Percentiles rank a stretch among this genome's conserved stretches.
These are phyloP conservation scores for Platysternon megacephalum DNA, from an alignment of 2,113 vertebrate species.

Conservation along the genomic window DNA sequence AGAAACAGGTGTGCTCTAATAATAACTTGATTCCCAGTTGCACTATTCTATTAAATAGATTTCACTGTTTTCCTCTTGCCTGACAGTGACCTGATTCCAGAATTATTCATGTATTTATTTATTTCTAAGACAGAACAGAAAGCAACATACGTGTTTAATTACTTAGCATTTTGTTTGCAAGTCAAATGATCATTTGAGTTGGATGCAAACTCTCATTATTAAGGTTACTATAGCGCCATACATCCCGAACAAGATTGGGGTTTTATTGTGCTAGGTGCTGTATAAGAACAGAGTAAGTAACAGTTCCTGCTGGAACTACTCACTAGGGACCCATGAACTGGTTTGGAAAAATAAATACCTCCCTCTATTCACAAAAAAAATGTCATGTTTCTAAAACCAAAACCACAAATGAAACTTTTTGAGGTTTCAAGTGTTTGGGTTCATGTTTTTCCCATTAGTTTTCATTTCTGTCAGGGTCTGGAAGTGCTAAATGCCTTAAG, in stretches of 20 bases:
- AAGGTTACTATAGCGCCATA: not conserved
- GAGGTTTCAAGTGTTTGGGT: not conserved
- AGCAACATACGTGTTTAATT: not conserved
- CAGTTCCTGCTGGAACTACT: not conserved
- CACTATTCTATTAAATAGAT: not conserved
- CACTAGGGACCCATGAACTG: not conserved
- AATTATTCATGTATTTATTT: conserved; percentile 17
- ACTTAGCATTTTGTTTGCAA: not conserved
- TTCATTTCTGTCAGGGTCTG: not conserved
- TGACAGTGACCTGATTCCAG: conserved; percentile 34
- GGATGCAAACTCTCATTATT: not conserved
- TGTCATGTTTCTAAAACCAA: conserved; percentile 12
- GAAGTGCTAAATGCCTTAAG: conserved; percentile 36
- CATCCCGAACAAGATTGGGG: not conserved
- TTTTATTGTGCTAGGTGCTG: not conserved
- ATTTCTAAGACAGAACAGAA: not conserved
- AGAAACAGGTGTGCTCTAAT: conserved; percentile 59
- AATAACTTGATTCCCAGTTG: conserved; percentile 51
- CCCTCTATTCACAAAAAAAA: not conserved
- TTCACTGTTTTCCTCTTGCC: conserved; percentile 13
- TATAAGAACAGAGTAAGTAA: not conserved
- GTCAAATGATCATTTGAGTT: not conserved
- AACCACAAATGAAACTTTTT: conserved; percentile 1
- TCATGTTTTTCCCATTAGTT: conserved; percentile 30
- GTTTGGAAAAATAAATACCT: not conserved